Percentiles rank a stretch among this genome's conserved stretches.
Conservation (phyloP, 2,113 vertebrate species). For the Zootoca vivipara region DNA sequence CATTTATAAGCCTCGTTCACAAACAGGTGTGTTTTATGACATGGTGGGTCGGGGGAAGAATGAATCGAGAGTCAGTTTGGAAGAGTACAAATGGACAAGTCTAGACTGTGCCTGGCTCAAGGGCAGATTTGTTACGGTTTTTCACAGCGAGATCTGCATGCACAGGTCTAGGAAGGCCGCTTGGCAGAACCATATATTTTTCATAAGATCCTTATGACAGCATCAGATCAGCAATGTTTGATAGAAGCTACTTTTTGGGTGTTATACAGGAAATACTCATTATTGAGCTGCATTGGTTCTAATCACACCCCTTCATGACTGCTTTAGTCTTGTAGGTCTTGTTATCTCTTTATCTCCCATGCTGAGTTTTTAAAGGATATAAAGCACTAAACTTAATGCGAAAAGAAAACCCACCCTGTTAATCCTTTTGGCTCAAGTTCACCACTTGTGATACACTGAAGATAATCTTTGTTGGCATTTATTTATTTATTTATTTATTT, state of each 20-base stretch:
- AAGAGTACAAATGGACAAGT: constrained; percentile 23
- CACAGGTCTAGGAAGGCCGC: not conserved
- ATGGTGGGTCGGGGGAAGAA: constrained; percentile 10
- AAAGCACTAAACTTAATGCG: not conserved
- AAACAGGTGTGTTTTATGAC: constrained; percentile 24
- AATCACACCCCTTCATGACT: not conserved
- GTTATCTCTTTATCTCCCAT: constrained; percentile 22
- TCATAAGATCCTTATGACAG: constrained; percentile 4
- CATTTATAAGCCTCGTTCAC: not conserved
- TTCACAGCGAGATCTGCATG: constrained; percentile 18
- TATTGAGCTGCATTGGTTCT: not conserved
- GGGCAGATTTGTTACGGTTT: constrained; percentile 8
- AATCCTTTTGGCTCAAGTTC: not conserved
- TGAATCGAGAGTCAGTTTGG: not conserved
- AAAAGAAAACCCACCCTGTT: not conserved
- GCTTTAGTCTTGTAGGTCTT: not conserved
- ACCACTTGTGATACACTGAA: not conserved
- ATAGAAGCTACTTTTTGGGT: not conserved
- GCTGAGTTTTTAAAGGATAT: not conserved
- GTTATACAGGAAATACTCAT: not conserved
- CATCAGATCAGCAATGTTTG: not conserved
- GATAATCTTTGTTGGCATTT: not conserved
- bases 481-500: not conserved
- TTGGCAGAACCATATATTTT: constrained; percentile 21
- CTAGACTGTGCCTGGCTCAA: constrained; percentile 14